Evolutionary conservation across 2,113 vertebrate genomes (phyloP), one percentile per base, ranked within the genome.

Genomic region (Oryzias javanicus): DNA sequence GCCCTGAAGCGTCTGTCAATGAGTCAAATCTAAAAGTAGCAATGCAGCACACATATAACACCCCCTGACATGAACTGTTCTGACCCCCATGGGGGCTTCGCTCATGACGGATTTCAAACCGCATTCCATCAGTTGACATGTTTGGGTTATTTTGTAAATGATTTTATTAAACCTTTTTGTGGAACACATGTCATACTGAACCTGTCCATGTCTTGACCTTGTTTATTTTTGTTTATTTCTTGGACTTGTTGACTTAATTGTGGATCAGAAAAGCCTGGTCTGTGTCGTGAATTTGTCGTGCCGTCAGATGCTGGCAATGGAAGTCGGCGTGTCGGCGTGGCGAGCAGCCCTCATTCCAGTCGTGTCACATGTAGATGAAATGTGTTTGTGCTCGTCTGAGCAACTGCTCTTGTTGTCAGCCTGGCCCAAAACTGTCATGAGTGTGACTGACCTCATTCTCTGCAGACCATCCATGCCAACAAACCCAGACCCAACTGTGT

Each of bases 351-450:
- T 49, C 42, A 4, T 67, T 62, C 64, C 61, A 70, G 60, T 62
- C 64, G 53, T 70, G 60, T 76, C 82, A 75, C 78, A 75, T 81
- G 70, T 18, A 51, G 47, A 65, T 53, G 63, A 67, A 53, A 29
- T 57, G n/a, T 53, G 49, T 55, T 27, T 48, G 50, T 46, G 15
- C 5, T 1, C 52, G 61, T 57, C 40, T 57, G 52, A 51, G 49
- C 44, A 24, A 58, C 41, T 20, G 47, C 53, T 60, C 27, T 67
- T 70, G 61, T 57, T 51, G 50, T 49, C 62, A 67, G 63, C 60
- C 60, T 63, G 10, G 51, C 60, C 55, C 53, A 49, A 55, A 70
- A 71, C 63, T 69, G 56, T 75, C 65, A 75, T 29, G 67, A 63
- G 61, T 74, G 29, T 49, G 6, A 54, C 42, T 71, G 64, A 51